Base-by-base conservation (phyloP, 2,113 vertebrate genomes). In the Antechinus flavipes region DNA sequence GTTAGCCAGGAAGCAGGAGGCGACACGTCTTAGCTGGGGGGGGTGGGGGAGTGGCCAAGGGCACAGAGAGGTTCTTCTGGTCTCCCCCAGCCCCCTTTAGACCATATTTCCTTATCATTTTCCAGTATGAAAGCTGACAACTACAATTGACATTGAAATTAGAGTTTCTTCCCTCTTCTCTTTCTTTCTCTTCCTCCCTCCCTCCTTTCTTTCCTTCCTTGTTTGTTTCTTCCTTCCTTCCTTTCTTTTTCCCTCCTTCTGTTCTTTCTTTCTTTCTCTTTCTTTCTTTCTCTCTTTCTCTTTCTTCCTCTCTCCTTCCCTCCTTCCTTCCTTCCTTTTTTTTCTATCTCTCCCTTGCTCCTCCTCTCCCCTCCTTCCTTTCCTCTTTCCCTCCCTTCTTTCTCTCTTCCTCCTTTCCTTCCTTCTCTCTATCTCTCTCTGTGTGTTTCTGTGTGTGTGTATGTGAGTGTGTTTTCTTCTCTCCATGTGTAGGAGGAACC, bases 211-310 rank as follows among this genome's bases (percentile, higher is more conserved):
- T 55, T 55, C 23, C 5, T 55, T 22, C 54, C 23, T 24, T 14
- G 24, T 7, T 42, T 23, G 27, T 56, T 30, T 19, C 9, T 25
- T 8, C 35, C 4, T 49, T 30, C 8, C 0, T 22, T 8, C 2
- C 6, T 35, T 23, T 9, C 0, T 50, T 89, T 35, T 12, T 46
- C 26, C 42, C 47, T 35, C 25, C 61, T 47, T 89, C 27, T 9
- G 1, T 24, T 22, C 23, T 10, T 6, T 1, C 56, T 16, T 3
- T 11, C 49, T 7, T 5, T 7, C 6, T 6, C 49, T 7, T 8
- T 49, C 49, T 7, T 49, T 49, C 49, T 7, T 49, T 49, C 49
- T 49, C 47, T 49, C 42, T 49, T 49, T 7, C 49, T 49, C 6
- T 49, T 49, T 0, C 7, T 49, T 49, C 49, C 7, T 49, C 49